Base-by-base conservation (phyloP, 2,888 invertebrate species). In the Hesperia comma region DNA sequence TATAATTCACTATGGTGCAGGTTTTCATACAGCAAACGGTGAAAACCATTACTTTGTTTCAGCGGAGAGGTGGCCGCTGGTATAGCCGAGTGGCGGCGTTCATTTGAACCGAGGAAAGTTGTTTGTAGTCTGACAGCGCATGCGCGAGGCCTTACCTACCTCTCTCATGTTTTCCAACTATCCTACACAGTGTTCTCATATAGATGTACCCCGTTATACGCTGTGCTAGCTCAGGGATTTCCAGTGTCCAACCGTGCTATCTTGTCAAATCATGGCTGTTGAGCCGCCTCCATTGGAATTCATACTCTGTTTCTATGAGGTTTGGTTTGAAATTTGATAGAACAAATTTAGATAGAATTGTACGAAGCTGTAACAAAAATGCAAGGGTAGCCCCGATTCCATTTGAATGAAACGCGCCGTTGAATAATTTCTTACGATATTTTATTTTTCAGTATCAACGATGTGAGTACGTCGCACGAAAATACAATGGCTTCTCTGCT, bases 71-170 rank as follows among this genome's bases (percentile, higher is more conserved):
- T 17, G 14, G 6, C 40, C 32, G 68, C 56, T 51, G n/a, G 32
- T 37, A 46, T 49, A 63, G 63, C 56, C 58, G 60, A 63, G 56
- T 68, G 68, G 61, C 68, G 58, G 55, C 53, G 63, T 60, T 63
- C 67, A 58, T 73, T 70, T 71, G 70, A 67, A 68, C 54, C 61
- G 61, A 64, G 63, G 63, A 67, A 68, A 63, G 67, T 69, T 73
- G 68, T 73, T 73, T 72, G 71, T 68, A 66, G 63, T 51, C 53
- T 37, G 12, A 14, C 43, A 51, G 70, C 73, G 72, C 72, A 72
- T 72, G 73, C 73, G 73, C 61, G 32, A 53, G 33, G 8, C 51
- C 10, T 17, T 15, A 12, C 14, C n/a, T 37, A 64, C 63, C 61
- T 58, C 68, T 51, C 53, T 21, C 56, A 15, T 62, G 69, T 21